Base-by-base conservation (phyloP, 1,140 invertebrate species). In the Caenorhabditis latens region DNA sequence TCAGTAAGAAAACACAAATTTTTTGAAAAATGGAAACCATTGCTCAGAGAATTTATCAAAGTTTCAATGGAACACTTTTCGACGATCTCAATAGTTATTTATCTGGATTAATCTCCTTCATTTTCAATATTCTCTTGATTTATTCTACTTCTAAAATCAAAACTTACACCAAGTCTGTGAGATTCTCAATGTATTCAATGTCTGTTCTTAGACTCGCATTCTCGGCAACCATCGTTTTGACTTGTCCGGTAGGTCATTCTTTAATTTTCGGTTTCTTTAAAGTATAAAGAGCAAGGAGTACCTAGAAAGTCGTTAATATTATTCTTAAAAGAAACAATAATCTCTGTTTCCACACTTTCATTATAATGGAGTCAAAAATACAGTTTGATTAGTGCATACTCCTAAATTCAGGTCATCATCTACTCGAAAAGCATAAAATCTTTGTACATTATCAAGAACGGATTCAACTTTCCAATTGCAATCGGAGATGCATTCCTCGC, bases 381-480 rank as follows among this genome's bases (percentile, higher is more conserved):
- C 32, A 0, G 32, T 32, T 32, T 32, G 32, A 32, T 32, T 2
- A 0, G 32, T 32, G 32, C 32, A 32, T 32, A 32, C 2, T 32
- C 32, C 32, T 2, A 32, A 32, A 32, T 43, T 71, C 65, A 71
- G 65, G 65, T 42, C 14, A 43, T 71, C 6, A 71, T 71, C 42
- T 71, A 71, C 42, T 71, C 65, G 8, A 71, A 46, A 71, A 71
- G 16, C 24, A 71, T 71, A 19, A 46, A 43, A 71, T 71, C 65
- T 8, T 46, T 71, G 14, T 71, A 71, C 11, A 71, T 71, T 4
- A 71, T 71, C 14, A 71, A 71, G 8, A 71, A 71, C 19, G 65
- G 65, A 16, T 46, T 43, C 6, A 46, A 43, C 16, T 46, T 46
- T 24, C 65, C 65, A 43, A 16, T 42, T 14, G 9, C 42, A 16